Evolutionary conservation across 2,113 vertebrate species (phyloP).

Genomic region (Embiotoca jacksoni): DNA sequence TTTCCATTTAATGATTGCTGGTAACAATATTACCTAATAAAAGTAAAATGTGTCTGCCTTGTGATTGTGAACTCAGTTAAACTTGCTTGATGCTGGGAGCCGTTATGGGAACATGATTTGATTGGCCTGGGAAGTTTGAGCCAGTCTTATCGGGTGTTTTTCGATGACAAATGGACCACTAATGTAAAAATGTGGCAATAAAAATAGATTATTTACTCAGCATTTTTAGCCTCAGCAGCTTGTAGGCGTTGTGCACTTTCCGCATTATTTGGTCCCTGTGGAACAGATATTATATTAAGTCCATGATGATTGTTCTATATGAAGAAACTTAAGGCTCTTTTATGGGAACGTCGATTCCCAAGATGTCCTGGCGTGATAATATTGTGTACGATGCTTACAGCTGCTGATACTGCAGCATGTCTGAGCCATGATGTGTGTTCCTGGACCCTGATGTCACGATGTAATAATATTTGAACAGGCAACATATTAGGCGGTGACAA

Average conservation of each 20-base stretch:
- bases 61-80: conserved; percentile 4
- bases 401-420: conserved; percentile 57
- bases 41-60: conserved; percentile 4
- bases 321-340: conserved; percentile 10
- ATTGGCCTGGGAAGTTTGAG: conserved; percentile 35
- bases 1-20: conserved; percentile 16
- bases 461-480: conserved; percentile 68
- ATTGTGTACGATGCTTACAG: conserved; percentile 24
- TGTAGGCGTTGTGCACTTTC: background rate
- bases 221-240: conserved; percentile 24
- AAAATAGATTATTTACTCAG: conserved; percentile 47
- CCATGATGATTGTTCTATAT: conserved; percentile 21
- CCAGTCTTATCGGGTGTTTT: conserved; percentile 48
- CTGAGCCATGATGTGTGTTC: conserved; percentile 45
- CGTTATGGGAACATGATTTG: conserved; percentile 52
- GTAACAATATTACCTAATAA: conserved; percentile 24
- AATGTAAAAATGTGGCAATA: conserved; percentile 21
- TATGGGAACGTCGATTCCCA: conserved; percentile 52
- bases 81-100: conserved; percentile 7
- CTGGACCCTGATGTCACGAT: conserved; percentile 54
- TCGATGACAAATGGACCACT: conserved; percentile 46
- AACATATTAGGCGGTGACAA: conserved; percentile 15
- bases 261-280: background rate
- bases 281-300: conserved; percentile 5
- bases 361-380: conserved; percentile 46